Conservation (phyloP, 1,140 invertebrate species). For the Papilio xuthus region DNA sequence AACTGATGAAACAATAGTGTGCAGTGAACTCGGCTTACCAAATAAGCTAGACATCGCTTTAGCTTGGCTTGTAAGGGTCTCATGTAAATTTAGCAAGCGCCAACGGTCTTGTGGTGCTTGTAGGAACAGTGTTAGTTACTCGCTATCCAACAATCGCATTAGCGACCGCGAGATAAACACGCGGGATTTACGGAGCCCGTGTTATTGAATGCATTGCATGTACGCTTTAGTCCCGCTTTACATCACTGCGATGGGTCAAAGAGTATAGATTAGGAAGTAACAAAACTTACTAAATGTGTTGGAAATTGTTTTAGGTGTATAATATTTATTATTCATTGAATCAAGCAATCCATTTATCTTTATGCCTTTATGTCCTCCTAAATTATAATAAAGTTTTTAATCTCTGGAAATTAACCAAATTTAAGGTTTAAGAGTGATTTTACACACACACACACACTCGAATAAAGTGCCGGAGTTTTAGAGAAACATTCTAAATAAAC, state of each 20-base stretch:
- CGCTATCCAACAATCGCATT: slow-evolving; percentile 33
- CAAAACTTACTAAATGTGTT: background rate
- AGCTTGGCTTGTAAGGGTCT: slow-evolving; percentile 14
- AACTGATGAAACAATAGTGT: slow-evolving; percentile 15
- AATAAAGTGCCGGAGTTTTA: too few relatives aligned
- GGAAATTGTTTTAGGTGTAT: background rate
- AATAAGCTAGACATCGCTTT: slow-evolving; percentile 32
- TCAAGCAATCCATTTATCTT: background rate
- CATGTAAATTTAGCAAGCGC: slow-evolving; percentile 30
- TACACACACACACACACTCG: too few relatives aligned
- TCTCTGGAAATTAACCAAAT: too few relatives aligned
- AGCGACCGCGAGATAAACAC: slow-evolving; percentile 27
- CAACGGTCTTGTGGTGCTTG: slow-evolving; percentile 7
- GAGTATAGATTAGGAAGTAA: background rate
- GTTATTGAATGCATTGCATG: slow-evolving; percentile 26
- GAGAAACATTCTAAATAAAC: too few relatives aligned
- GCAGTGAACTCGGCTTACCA: slow-evolving; percentile 27
- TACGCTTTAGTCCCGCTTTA: slow-evolving; percentile 6
- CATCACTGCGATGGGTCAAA: background rate
- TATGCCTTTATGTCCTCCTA: too few relatives aligned
- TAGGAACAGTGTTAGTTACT: slow-evolving; percentile 25
- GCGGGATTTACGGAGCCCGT: slow-evolving; percentile 20
- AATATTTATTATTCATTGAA: background rate
- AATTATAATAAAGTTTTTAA: too few relatives aligned
- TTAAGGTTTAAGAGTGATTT: too few relatives aligned